Base-by-base conservation (phyloP, 2,888 invertebrate species). In the Yponomeuta cagnagella region DNA sequence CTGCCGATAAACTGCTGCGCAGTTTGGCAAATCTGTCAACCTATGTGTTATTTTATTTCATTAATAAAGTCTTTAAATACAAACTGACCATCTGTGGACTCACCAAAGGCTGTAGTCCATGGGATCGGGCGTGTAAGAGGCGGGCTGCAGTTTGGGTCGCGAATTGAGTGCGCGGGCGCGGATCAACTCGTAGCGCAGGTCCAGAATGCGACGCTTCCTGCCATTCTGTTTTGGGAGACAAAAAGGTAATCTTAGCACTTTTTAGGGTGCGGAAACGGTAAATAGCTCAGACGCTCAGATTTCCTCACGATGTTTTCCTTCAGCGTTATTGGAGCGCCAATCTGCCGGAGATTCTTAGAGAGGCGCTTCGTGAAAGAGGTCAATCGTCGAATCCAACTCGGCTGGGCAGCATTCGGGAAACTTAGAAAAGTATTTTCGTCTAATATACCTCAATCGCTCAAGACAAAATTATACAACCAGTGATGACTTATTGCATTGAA, bases 141-240 rank as follows among this genome's bases (percentile, higher is more conserved):
- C 93, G 0, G 98, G 97, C 78, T 95, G 75, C 2, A 86, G 73
- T 2, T 72, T 74, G 0, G 89, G 88, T 0, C 87, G 77, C 0
- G 73, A 23, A 77, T 87, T 81, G 74, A 93, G 92, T 2, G 96
- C 95, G 79, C 96, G 96, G 10, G 98, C 93, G 74, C 96, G 94
- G 23, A 98, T 82, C 72, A 98, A 84, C 82, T 97, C 96, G 87
- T 96, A 98, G 71, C 97, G 95, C 0, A 98, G 88, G 84, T 98
- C 97, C 48, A 93, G 78, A 37, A 94, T 77, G 48, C 85, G 80
- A n/a, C 86, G 84, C 3, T 71, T 73, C 23, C 71, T 74, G 58
- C 78, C 79, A 70, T 76, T 76, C 83, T 85, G 80, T 15, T 12
- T 4, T 4, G 15, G 15, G 66, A 71, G 8, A 71, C 12, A 23